phyloP scores from a whole-genome alignment of 2,113 vertebrate species.

The Natator depressus region DNA sequence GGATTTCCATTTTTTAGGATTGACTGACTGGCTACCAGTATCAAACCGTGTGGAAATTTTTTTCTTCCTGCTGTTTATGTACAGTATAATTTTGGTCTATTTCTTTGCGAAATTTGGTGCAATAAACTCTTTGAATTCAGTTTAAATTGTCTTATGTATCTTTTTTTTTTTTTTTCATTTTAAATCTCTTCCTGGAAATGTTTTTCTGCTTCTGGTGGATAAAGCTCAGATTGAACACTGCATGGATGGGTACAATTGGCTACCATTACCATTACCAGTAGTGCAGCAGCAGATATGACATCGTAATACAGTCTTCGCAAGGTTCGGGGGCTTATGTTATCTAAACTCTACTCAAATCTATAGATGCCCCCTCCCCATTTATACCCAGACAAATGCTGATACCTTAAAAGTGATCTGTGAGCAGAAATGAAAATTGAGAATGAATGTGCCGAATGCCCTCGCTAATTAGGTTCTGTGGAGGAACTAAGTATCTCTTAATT shows the following conservation, averaged over 20 bases:
- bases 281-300: neutral
- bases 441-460: neutral
- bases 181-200: neutral
- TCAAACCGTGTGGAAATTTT: constrained; percentile 59
- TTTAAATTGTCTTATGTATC: constrained; percentile 5
- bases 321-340: neutral
- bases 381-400: neutral
- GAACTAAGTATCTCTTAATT: neutral
- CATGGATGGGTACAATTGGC: neutral
- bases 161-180: constrained; percentile 40
- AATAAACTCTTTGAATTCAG: constrained; percentile 82
- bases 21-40: constrained; percentile 59
- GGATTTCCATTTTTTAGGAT: constrained; percentile 66
- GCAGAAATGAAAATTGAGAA: neutral
- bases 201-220: neutral
- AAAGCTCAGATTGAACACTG: neutral
- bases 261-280: neutral
- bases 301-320: neutral
- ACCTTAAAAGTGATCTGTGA: neutral
- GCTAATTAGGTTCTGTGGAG: neutral
- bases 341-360: neutral
- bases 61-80: constrained; percentile 72
- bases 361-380: neutral
- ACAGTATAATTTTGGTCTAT: constrained; percentile 71
- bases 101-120: constrained; percentile 82